Base-by-base conservation (phyloP, 1,140 invertebrate species). In the Hycleus cichorii region DNA sequence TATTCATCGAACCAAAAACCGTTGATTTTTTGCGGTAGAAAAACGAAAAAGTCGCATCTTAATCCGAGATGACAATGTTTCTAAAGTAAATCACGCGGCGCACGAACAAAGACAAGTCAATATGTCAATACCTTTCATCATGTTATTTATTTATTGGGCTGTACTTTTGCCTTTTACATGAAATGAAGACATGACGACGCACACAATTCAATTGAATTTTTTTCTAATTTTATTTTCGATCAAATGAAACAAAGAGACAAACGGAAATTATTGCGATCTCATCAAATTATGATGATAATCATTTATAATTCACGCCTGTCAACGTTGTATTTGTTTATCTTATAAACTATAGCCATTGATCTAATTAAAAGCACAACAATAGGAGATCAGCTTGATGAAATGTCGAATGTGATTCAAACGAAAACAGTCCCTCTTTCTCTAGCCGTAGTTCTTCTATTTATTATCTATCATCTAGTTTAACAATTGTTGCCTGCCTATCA, bases 401-500 rank as follows among this genome's bases (percentile, higher is more conserved):
- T 43, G 42, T 46, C 51, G 51, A 52, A 45, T 46, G 18, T 46
- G 32, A 32, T 32, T 32, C 32, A 7, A 5, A 32, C 7, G 4
- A 7, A 32, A 32, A 32, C 32, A 32, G 0, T 32, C 7, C 7
- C 32, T 32, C 32, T 7, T 5, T 32, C 7, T 32, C 4, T 32
- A 32, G 4, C 32, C 7, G 32, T 18, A 18, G 18, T 18, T 7
- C 32, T 5, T 32, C 32, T 4, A 32, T 32, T 32, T 32, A 5
- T 32, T 7, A 5, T 5, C 64, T 66, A 68, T 66, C 64, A 68
- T 64, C 60, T 68, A 66, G 0, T 68, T 68, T 68, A 68, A 66
- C 66, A 68, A 64, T 63, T 68, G 58, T 64, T 64, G 64, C 64
- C 64, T 64, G 66, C 67, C 65, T 32, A 67, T 67, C 64, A 67